phyloP scores from a whole-genome alignment of 2,113 vertebrate species.

The Ageneiosus marmoratus region DNA sequence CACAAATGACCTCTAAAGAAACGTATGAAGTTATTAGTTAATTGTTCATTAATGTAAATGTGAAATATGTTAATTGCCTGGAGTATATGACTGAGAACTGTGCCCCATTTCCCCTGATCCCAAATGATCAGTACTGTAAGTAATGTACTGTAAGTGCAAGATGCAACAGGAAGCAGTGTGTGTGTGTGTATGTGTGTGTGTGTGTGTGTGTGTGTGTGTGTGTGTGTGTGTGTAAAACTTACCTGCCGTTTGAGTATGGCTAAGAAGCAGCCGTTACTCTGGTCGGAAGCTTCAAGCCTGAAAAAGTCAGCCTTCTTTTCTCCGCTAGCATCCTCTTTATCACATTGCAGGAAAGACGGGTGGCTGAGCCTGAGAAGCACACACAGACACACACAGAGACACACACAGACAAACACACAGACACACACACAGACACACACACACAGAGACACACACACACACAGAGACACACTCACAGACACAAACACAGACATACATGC shows the following conservation, averaged over 20 bases:
- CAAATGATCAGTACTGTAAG: not conserved
- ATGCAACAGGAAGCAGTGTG: not conserved
- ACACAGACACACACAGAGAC: conserved; percentile 8
- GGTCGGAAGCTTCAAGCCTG: conserved; percentile 77
- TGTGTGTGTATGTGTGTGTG: conserved; percentile 11
- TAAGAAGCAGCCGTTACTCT: conserved; percentile 86
- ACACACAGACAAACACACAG: no score
- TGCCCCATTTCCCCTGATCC: not conserved
- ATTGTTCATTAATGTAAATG: not conserved
- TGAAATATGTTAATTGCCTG: not conserved
- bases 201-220: conserved; percentile 20
- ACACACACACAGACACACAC: no score
- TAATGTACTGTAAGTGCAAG: not conserved
- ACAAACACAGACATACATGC: no score
- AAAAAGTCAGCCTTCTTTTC: conserved; percentile 73
- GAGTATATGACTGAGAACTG: no score
- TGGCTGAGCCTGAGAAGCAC: conserved; percentile 69
- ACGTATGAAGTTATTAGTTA: not conserved
- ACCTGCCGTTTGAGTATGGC: conserved; percentile 84
- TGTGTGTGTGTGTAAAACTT: not conserved
- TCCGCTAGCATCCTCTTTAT: conserved; percentile 34
- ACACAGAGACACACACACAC: no score
- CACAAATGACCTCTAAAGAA: not conserved
- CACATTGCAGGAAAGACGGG: conserved; percentile 65
- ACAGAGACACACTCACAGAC: no score